phyloP scores from a whole-genome alignment of 2,888 invertebrate genomes.

The Hanleya hanleyi region DNA sequence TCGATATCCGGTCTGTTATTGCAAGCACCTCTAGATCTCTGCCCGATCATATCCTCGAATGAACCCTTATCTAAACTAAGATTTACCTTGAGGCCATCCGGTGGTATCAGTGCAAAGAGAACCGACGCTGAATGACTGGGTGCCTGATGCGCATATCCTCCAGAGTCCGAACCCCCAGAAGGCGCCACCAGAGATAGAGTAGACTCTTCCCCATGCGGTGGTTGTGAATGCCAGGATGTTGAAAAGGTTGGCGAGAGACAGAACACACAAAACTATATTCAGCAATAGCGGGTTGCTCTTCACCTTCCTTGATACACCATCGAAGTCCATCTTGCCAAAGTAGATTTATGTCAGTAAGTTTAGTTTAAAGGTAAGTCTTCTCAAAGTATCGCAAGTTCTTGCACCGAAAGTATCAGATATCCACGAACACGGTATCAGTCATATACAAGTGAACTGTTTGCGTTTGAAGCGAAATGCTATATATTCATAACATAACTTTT shows the following conservation, averaged over 20 bases:
- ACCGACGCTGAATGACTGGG: not conserved
- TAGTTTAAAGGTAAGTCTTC: too few relatives aligned
- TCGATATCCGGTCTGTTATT: too few relatives aligned
- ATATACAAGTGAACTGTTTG: too few relatives aligned
- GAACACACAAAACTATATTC: not conserved
- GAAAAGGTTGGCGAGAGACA: not conserved
- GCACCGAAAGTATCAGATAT: too few relatives aligned
- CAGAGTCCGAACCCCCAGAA: not conserved
- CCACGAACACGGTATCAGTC: too few relatives aligned
- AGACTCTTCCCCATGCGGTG: not conserved
- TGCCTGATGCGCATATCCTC: not conserved
- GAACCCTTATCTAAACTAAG: too few relatives aligned
- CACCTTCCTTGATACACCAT: not conserved
- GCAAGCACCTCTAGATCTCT: too few relatives aligned
- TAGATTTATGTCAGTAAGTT: too few relatives aligned
- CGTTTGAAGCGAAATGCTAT: too few relatives aligned
- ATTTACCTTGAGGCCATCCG: conserved; percentile 2
- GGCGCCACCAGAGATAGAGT: not conserved
- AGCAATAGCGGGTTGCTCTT: not conserved
- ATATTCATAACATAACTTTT: too few relatives aligned
- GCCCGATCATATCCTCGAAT: too few relatives aligned
- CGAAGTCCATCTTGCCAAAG: not conserved
- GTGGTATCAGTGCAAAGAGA: not conserved
- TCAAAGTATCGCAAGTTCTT: too few relatives aligned
- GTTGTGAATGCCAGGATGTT: not conserved